Percentiles rank a stretch among this genome's conserved stretches.
Conservation (phyloP, 2,797 vertebrate genomes). For the Petrocephalus schoutedeni region DNA sequence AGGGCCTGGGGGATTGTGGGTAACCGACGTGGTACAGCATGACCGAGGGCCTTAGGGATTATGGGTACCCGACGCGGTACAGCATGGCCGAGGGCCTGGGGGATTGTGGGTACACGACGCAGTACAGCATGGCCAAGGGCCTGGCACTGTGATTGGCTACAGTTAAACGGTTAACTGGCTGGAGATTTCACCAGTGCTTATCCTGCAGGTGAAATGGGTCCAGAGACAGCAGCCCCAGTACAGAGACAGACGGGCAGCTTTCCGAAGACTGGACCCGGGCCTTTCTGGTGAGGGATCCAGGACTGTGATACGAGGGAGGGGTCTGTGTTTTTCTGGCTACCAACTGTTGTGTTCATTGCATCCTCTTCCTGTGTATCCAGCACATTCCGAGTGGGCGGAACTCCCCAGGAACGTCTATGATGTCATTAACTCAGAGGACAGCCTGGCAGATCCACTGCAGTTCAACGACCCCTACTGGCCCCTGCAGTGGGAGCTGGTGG, state of each 20-base stretch:
- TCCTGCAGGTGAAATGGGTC: constrained; percentile 53
- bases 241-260: constrained; percentile 51
- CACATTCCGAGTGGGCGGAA: neutral
- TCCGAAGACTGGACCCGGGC: constrained; percentile 48
- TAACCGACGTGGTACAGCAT: neutral
- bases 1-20: neutral
- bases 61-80: no score
- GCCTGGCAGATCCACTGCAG: constrained; percentile 65
- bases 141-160: neutral
- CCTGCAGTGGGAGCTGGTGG: constrained; percentile 69
- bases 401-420: constrained; percentile 55
- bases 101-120: no score
- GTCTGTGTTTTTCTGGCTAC: neutral
- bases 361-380: constrained; percentile 17
- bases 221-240: constrained; percentile 60
- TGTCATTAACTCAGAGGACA: constrained; percentile 64
- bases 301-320: constrained; percentile 35
- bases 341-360: neutral
- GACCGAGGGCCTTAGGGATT: no score
- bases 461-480: constrained; percentile 81
- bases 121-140: no score
- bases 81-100: no score
- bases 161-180: neutral
- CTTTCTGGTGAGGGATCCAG: constrained; percentile 39
- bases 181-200: neutral